Evolutionary conservation across 2,113 vertebrate genomes (phyloP).

Genomic region (Platysternon megacephalum): DNA sequence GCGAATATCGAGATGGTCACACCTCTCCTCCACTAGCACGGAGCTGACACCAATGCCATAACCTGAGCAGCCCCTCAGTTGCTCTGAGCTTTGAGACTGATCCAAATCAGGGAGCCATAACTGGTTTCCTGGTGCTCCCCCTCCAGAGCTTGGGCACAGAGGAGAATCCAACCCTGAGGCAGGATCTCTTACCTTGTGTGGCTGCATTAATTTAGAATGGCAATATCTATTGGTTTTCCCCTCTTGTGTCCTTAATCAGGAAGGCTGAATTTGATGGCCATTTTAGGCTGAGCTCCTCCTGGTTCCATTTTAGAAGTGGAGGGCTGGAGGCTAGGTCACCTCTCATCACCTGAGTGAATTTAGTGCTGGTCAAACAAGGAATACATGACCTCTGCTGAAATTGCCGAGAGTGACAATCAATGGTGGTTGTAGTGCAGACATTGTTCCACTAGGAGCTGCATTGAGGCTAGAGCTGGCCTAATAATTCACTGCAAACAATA

Average conservation of each 20-base stretch:
- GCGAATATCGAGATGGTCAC: too few relatives aligned
- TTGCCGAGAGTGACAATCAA: not conserved
- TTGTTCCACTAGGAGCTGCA: not conserved
- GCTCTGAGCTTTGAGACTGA: not conserved
- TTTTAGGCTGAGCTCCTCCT: not conserved
- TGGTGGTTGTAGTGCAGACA: not conserved
- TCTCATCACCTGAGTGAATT: not conserved
- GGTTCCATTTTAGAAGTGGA: not conserved
- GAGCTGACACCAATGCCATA: too few relatives aligned
- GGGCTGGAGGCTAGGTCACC: not conserved
- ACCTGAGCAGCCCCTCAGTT: not conserved
- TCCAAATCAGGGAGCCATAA: not conserved
- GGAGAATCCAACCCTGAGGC: not conserved
- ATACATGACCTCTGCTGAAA: not conserved
- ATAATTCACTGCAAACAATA: not conserved
- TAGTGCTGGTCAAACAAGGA: not conserved
- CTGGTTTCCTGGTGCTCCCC: not conserved
- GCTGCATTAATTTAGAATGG: not conserved
- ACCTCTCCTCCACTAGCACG: too few relatives aligned
- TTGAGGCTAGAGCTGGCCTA: not conserved
- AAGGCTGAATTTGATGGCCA: not conserved
- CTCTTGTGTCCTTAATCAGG: not conserved
- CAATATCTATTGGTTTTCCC: not conserved
- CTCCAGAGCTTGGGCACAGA: not conserved
- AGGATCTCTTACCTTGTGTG: not conserved